These are phyloP conservation scores for Elegia similella DNA, from an alignment of 2,888 invertebrate species.

Conservation along the genomic window DNA sequence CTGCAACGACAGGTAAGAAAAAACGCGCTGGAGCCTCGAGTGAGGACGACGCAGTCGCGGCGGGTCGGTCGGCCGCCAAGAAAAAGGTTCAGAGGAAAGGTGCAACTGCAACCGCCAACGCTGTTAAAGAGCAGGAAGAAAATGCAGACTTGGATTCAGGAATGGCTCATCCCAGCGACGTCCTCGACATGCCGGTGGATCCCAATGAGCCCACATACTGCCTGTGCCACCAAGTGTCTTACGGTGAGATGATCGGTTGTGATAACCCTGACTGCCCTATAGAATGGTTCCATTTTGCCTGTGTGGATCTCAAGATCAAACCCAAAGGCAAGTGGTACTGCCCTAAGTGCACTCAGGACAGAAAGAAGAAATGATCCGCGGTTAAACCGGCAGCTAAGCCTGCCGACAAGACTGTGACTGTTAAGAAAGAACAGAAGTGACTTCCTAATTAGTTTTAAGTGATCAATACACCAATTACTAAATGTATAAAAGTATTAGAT, in stretches of 20 bases:
- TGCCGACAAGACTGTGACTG: conserved; percentile 64
- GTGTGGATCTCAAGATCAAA: conserved; percentile 93
- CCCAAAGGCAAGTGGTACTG: conserved; percentile 98
- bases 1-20: conserved; percentile 70
- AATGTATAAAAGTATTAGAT: neutral
- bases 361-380: conserved; percentile 88
- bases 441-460: conserved; percentile 22
- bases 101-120: conserved; percentile 54
- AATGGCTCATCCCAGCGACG: conserved; percentile 93
- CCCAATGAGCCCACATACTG: conserved; percentile 99
- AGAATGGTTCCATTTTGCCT: conserved; percentile 98
- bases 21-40: conserved; percentile 80
- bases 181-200: conserved; percentile 95
- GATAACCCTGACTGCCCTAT: conserved; percentile 95
- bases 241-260: conserved; percentile 98
- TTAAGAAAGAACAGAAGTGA: conserved; percentile 65
- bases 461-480: conserved; percentile 6
- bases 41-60: conserved; percentile 67
- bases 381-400: conserved; percentile 55
- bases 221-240: conserved; percentile 97
- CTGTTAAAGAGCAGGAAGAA: conserved; percentile 68
- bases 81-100: conserved; percentile 70
- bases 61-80: conserved; percentile 66
- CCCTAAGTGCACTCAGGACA: conserved; percentile 92
- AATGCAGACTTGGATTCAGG: conserved; percentile 78